Evolutionary conservation across 2,797 vertebrate species (phyloP).

Genomic region (Karalla daura): DNA sequence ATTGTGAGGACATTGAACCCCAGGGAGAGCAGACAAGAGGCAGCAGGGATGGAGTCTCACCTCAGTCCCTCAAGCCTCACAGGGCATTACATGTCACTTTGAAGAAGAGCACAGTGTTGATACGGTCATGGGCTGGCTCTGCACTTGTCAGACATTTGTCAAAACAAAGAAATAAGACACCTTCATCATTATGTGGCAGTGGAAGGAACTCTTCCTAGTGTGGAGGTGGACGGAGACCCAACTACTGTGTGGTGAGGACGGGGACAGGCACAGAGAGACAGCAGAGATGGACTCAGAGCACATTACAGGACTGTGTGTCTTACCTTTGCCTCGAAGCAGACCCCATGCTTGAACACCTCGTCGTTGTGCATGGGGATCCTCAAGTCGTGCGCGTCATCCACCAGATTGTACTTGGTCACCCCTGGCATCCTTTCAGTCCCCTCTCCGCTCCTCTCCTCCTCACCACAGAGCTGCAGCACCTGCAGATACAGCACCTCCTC

Average conservation of each 20-base stretch:
- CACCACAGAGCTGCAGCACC: constrained; percentile 65
- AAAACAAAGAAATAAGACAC: no score
- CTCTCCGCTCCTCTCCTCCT: constrained; percentile 48
- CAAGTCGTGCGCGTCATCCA: constrained; percentile 93
- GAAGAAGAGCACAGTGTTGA: no score
- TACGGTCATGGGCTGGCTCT: no score
- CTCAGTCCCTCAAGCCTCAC: no score
- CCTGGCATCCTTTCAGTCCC: constrained; percentile 85
- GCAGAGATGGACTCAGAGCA: background rate
- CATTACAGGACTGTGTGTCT: constrained; percentile 62
- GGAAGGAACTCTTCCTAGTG: no score
- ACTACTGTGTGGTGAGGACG: background rate
- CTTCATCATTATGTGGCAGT: no score
- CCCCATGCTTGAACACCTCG: constrained; percentile 95
- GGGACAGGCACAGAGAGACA: background rate
- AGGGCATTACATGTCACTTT: no score
- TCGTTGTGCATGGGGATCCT: constrained; percentile 96
- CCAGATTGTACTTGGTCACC: constrained; percentile 95
- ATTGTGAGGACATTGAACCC: background rate
- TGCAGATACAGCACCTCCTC: constrained; percentile 68
- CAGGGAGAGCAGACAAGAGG: no score
- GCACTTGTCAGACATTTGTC: no score
- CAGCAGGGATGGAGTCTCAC: background rate
- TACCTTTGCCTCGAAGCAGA: constrained; percentile 98
- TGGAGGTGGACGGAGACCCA: no score